Base-by-base conservation (phyloP, 2,888 invertebrate species). In the Meiosimyza platycephala region DNA sequence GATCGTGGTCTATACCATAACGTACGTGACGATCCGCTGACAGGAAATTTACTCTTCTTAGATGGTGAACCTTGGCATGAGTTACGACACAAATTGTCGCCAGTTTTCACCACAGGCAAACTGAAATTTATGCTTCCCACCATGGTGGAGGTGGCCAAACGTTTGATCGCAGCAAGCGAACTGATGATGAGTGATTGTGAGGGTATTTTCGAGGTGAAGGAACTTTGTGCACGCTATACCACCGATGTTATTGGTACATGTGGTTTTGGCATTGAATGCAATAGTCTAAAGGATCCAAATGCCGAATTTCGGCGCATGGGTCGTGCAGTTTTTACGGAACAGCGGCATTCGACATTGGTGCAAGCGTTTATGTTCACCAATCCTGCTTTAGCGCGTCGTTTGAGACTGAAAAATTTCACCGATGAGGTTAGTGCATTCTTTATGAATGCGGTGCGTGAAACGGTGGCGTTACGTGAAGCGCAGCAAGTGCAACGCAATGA, bases 91-190 rank as follows among this genome's bases (percentile, higher is more conserved):
- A 87, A 88, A 57, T 71, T 89, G 54, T 86, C 88, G 0, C 88
- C 89, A 1, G 87, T 88, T 0, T 89, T 89, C 72, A 88, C 88
- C 2, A 86, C 88, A 0, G 88, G 88, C 6, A 89, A 88, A 76
- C 87, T 89, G 82, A 88, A 87, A 76, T 82, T 80, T 48, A 88
- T 89, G 88, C 88, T 74, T 50, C 60, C 81, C 12, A 79, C 78
- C 0, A 83, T 89, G 5, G 85, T 88, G 1, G 79, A 90, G 47
- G 78, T 91, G 1, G 72, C 85, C 88, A 0, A 88, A 90, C 0
- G 90, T 91, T 73, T 88, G 89, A 15, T 86, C 89, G 28, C 40
- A 81, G 89, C 1, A 90, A 91, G 75, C 89, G 89, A 75, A 75
- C 82, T 2, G 90, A 89, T 63, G 90, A 0, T 84, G 87, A 0